Conservation (phyloP, 1,140 invertebrate species). For the Teleogryllus occipitalis region DNA sequence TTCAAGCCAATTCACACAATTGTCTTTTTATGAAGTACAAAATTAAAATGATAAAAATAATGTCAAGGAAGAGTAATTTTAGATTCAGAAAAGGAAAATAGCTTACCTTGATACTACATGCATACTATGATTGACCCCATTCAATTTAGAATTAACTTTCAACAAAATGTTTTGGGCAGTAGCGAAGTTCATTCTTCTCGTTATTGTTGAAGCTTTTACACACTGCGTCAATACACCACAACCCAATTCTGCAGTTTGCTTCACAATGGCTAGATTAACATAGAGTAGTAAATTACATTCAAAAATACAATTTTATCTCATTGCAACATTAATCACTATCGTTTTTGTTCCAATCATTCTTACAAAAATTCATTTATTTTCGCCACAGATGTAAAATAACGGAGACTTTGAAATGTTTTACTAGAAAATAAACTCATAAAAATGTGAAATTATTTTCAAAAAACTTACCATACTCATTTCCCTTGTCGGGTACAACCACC, state of each 20-base stretch:
- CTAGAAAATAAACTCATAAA: too few relatives aligned
- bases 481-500: constrained; percentile 41
- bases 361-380: too few relatives aligned
- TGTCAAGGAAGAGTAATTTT: neutral
- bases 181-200: constrained; percentile 35
- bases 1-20: neutral
- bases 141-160: constrained; percentile 80
- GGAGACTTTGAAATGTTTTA: too few relatives aligned
- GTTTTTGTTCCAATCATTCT: too few relatives aligned
- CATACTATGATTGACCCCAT: constrained; percentile 71
- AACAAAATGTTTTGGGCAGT: constrained; percentile 66
- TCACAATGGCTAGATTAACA: constrained; percentile 41
- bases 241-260: constrained; percentile 63
- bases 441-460: too few relatives aligned
- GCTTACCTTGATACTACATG: neutral
- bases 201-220: constrained; percentile 52
- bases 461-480: constrained; percentile 37
- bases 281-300: neutral
- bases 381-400: too few relatives aligned
- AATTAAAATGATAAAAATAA: neutral
- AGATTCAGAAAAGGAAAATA: neutral
- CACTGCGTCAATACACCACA: constrained; percentile 76
- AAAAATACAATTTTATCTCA: neutral
- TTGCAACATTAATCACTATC: neutral
- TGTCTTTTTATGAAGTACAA: neutral